Base-by-base conservation (phyloP, 2,797 vertebrate species). In the Scomberomorus guttatus region DNA sequence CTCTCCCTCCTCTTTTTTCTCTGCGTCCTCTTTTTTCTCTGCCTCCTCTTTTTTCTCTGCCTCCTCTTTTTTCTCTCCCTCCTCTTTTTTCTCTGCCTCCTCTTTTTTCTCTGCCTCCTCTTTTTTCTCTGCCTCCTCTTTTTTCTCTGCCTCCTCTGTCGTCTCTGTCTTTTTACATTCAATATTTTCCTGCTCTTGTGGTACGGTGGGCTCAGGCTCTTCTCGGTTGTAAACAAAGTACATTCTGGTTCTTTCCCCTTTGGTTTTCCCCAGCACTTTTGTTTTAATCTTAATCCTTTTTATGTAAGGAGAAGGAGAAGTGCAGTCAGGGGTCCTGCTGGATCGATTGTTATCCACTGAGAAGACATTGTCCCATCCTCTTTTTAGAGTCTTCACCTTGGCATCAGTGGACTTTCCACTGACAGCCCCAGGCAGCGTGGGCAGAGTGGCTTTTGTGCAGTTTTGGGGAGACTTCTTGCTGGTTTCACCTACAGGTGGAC, bases 151-250 rank as follows among this genome's bases (percentile, higher is more conserved):
- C 34, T 37, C 34, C 22, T 70, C 13, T 10, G 13, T 20, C n/a
- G 39, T 58, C 39, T 24, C 9, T 15, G 14, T 55, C 18, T 48
- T 6, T 44, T 22, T 65, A 66, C 17, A 37, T 50, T 59, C 29
- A 59, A 18, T 63, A 4, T 50, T 39, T 46, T 64, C 44, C 54
- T 64, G 18, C 29, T 39, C 60, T 64, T 48, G 17, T 75, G 29
- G 42, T 37, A 39, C 1, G 1, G 3, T 39, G 32, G 42, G 52
- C 54, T 57, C 24, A 32, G 17, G 22, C 14, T 61, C 11, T 48
- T 66, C 29, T 32, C 34, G 24, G 4, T 20, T 29, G 14, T 3
- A 56, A 10, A 13, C 5, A 25, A 20, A 24, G 8, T 1, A 0
- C 14, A 20, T 39, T 71, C 42, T 68, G 24, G 1, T 50, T 17